phyloP scores from a whole-genome alignment of 2,888 invertebrate species.

The Chymomyza procnemis region DNA sequence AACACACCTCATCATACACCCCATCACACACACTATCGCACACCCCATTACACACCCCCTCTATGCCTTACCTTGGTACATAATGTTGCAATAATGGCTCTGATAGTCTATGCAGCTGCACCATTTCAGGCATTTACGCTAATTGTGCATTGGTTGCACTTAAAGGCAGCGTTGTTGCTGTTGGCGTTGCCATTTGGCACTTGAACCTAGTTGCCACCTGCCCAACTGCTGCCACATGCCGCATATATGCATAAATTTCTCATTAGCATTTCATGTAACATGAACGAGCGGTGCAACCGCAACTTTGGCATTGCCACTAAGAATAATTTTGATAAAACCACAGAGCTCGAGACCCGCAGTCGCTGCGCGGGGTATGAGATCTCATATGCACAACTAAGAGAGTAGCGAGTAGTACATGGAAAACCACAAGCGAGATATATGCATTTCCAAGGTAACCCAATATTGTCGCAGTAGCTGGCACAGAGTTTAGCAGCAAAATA shows the following conservation, averaged over 20 bases:
- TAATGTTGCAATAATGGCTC: slow-evolving; percentile 9
- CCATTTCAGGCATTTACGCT: slow-evolving; percentile 42
- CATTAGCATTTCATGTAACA: slow-evolving; percentile 46
- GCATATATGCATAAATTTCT: slow-evolving; percentile 33
- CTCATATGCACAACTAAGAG: neutral
- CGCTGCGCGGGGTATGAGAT: neutral
- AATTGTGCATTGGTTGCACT: slow-evolving; percentile 50
- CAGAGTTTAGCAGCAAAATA: neutral
- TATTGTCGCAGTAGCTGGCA: neutral
- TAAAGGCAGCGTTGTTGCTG: slow-evolving; percentile 35
- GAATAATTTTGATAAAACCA: neutral
- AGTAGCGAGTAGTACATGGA: neutral
- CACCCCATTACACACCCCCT: no score
- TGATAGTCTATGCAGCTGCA: slow-evolving; percentile 40
- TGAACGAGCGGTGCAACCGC: slow-evolving; percentile 31
- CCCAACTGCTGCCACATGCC: neutral
- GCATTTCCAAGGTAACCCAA: neutral
- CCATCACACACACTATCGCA: no score
- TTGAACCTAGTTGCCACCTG: neutral
- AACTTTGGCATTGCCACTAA: neutral
- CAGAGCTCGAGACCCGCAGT: neutral
- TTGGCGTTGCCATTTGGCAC: slow-evolving; percentile 4
- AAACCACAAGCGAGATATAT: neutral
- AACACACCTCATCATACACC: no score
- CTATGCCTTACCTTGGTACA: neutral